Base-by-base conservation (phyloP, 2,113 vertebrate genomes). In the Myxocyprinus asiaticus region DNA sequence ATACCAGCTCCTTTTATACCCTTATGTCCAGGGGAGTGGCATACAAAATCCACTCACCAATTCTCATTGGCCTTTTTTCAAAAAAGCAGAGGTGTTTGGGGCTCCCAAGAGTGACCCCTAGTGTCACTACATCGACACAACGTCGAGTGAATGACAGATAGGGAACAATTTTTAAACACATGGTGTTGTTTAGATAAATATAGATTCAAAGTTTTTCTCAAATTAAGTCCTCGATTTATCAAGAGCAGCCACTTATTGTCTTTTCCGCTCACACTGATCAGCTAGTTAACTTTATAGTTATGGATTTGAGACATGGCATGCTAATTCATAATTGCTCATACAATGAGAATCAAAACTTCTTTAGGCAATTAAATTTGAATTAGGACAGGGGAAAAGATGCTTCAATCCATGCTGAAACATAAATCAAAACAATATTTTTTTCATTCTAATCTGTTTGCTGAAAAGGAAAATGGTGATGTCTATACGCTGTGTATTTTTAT, bases 151-250 rank as follows among this genome's bases (percentile, higher is more conserved):
- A n/a, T n/a, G n/a, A n/a, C n/a, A n/a, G n/a, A n/a, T n/a, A n/a
- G n/a, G n/a, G n/a, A n/a, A 78, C 78, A 53, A 11, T 33, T 33
- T 1, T 53, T 67, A 64, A 22, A 73, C 45, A 2, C 47, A n/a
- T 43, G 4, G n/a, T 45, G 75, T 45, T 15, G 22, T 61, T 55
- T 22, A 73, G 44, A 70, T 53, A 53, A 53, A 77, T 73, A 42
- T 64, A 56, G 48, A 72, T 79, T 51, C 56, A 44, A 82, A 33
- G 15, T 33, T 67, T 73, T 72, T 72, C n/a, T 47, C 22, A 56
- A 72, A 56, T 65, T 3, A 47, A 33, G 48, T 42, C 33, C 11
- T 45, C 1, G 0, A 64, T 45, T 73, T 61, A 45, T 56, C 5
- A 42, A n/a, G 14, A 65, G 62, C 33, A 44, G 44, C n/a, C 33